Base-by-base conservation (phyloP, 2,797 vertebrate species). In the Zalophus californianus region DNA sequence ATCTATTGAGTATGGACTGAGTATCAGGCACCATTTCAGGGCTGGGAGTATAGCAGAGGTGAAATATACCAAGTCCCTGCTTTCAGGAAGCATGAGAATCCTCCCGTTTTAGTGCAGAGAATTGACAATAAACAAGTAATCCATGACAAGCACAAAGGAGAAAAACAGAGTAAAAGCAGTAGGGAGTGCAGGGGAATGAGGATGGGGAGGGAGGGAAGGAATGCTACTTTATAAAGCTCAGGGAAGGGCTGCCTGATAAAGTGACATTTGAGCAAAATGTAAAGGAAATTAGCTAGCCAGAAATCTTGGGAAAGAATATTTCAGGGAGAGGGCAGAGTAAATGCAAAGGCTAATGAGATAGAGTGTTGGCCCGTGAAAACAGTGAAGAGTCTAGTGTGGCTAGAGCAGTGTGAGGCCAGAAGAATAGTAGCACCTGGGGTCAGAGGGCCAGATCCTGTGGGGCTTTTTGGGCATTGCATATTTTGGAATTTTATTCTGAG, bases 161-260 rank as follows among this genome's bases (percentile, higher is more conserved):
- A 62, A 25, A 78, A 86, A 80, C 0, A n/a, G 14, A 68, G 2
- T 72, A 2, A 52, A 32, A 29, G 20, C 1, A 12, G n/a, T 13
- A 7, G 66, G 35, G 14, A 60, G 41, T 23, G 27, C 18, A 2
- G 0, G 56, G 16, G n/a, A 50, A 35, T 2, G 0, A 0, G 2
- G 25, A n/a, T 35, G 14, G 27, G 5, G 10, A 13, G 2, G 1
- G 13, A 9, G 14, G 44, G 35, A 38, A 21, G 2, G 15, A 68
- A 44, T 70, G 52, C 12, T 75, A 2, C n/a, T 92, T 58, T 56
- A 15, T 70, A 41, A 44, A 35, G 35, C 21, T 92, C 62, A 64
- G 27, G 21, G 25, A 77, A 44, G 13, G 35, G 56, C 48, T 66
- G 41, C 3, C 50, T 83, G 44, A 78, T 25, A 64, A 60, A 35